phyloP scores from a whole-genome alignment of 2,797 vertebrate species.

The Denticeps clupeoides region DNA sequence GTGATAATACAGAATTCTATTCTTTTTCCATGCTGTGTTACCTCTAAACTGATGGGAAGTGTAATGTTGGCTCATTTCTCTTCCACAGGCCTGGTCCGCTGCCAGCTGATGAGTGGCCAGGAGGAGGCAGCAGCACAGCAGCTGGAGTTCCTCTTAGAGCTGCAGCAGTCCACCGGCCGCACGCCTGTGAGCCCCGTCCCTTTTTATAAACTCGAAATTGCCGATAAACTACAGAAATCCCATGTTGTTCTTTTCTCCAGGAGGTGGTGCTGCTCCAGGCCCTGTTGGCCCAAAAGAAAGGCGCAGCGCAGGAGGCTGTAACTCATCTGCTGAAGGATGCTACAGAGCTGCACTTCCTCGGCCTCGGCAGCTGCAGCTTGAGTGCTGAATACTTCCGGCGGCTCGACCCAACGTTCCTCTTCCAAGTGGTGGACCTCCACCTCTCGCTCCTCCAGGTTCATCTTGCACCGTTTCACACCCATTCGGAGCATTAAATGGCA shows the following conservation, averaged over 20 bases:
- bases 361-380: conserved; percentile 43
- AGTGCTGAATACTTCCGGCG: conserved; percentile 54
- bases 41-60: too few relatives aligned
- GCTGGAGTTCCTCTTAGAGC: conserved; percentile 57
- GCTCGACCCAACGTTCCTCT: conserved; percentile 54
- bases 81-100: conserved; percentile 49
- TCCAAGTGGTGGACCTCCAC: conserved; percentile 50
- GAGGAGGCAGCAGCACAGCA: conserved; percentile 55
- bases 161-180: conserved; percentile 51
- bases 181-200: conserved; percentile 38
- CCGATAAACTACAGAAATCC: too few relatives aligned
- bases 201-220: background rate
- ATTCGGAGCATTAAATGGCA: too few relatives aligned
- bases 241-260: too few relatives aligned
- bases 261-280: conserved; percentile 53
- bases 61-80: background rate
- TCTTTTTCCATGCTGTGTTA: too few relatives aligned
- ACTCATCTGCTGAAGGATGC: conserved; percentile 42
- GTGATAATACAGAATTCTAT: too few relatives aligned
- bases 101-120: conserved; percentile 50
- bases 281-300: conserved; percentile 40
- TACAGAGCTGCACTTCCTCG: conserved; percentile 46
- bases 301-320: conserved; percentile 32
- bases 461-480: too few relatives aligned
- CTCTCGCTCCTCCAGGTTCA: conserved; percentile 46